Evolutionary conservation across 1,140 invertebrate genomes (phyloP), one percentile per base, ranked within the genome.

Genomic region (Pygmarrhopalites habei): DNA sequence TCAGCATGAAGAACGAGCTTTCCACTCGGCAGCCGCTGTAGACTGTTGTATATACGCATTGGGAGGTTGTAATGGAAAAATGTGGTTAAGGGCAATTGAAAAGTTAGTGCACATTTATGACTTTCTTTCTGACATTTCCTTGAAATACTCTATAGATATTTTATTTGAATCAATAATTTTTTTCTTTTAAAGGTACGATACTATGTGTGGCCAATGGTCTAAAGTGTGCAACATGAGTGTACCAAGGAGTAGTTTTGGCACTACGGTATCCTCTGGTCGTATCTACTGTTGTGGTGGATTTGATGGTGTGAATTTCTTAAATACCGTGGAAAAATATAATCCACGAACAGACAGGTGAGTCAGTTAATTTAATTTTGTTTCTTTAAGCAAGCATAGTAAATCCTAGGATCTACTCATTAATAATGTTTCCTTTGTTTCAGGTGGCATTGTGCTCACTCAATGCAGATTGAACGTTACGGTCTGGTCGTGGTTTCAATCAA

Each of bases 211-310:
- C 17, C 69, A 75, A 52, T 76, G 73, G 74, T 72, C 67, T n/a
- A 66, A 72, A 60, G 68, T 75, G 14, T 66, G 70, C 47, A 67
- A 74, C 25, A 77, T 76, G 75, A 72, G 69, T 55, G 69, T 74
- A 55, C 65, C 73, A 15, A 65, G 73, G 43, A 73, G 73, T 57
- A 68, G 71, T 30, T 74, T 76, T 62, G 72, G 71, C n/a, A 62
- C 67, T 10, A 72, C 78, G 3, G 73, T 76, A 0, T 71, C 73
- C 17, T 72, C 75, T 19, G 74, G 73, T 17, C 67, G 72, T 12
- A 79, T 80, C 51, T 80, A 79, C 70, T 78, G 79, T 41, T 73
- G 79, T 61, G 79, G 79, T 5, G 79, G 79, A 2, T 77, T 74
- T 66, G 77, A 79, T 67, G 78, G 79, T 5, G 74, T 77, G 49